Evolutionary conservation across 2,888 invertebrate species (phyloP), one percentile per base, ranked within the genome.

Genomic region (Spicauda simplicius): DNA sequence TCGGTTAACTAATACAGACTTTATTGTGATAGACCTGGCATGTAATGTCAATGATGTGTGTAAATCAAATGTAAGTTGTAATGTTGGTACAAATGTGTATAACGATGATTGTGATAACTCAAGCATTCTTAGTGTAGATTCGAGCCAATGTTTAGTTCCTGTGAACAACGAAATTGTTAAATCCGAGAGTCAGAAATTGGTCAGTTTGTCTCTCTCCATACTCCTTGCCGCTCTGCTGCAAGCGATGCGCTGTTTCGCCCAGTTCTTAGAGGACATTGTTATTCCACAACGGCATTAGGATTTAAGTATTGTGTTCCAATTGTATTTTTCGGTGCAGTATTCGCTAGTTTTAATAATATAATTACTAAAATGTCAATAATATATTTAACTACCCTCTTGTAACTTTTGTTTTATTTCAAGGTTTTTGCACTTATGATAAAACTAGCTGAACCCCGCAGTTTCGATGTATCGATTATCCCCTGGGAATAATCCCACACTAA

Each of bases 211-310:
- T 19, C 80, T 95, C 45, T 95, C 95, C 56, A 90, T 95, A 72
- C 84, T 95, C 16, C 87, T 95, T 57, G 95, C 95, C 19, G 95
- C 95, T 33, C 80, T 95, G 76, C 77, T 95, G 45, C 95, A 95
- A 82, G 95, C 95, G 72, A 94, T 95, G 83, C 93, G 94, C 69
- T 95, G 95, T 81, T 93, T 95, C 76, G 94, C 95, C 54, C 94
- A 94, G 82, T 93, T 95, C 77, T 87, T 95, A 74, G 95, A 95
- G 77, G 94, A 95, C 76, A 94, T 93, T 78, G 93, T 93, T 69
- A 82, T 92, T 65, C 93, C 93, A 68, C 93, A 92, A 77, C 83
- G 91, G 82, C 84, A 90, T 82, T 87, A 60, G 56, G 48, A 25
- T 33, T 63, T 57, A 80, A 79, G 76, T 66, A 77, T 81, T 83